These are phyloP conservation scores for Cacoxenus indagator DNA, from an alignment of 2,888 invertebrate genomes.

Conservation along the genomic window DNA sequence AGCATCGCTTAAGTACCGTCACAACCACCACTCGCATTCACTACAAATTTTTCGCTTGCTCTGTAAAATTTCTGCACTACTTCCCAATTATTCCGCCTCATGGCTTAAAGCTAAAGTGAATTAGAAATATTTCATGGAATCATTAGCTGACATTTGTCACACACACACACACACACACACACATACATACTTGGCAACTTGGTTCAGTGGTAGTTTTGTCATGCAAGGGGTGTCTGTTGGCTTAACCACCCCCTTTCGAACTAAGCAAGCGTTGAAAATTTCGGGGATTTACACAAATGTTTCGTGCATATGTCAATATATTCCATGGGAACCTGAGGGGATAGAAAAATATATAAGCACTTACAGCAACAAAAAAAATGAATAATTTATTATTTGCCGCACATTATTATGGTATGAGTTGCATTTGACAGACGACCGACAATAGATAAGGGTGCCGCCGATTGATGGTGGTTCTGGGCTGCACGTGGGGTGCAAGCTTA, in stretches of 20 bases:
- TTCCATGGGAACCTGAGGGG: background rate
- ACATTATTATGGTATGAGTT: background rate
- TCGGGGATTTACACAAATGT: constrained; percentile 8
- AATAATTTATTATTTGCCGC: constrained; percentile 17
- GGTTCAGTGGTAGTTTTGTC: background rate
- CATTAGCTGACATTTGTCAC: background rate
- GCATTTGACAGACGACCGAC: background rate
- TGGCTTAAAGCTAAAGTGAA: background rate
- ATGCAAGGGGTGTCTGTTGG: background rate
- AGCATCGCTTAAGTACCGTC: too few relatives aligned
- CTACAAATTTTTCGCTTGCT: background rate
- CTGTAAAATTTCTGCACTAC: background rate
- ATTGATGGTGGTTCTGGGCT: background rate
- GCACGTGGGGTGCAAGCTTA: background rate
- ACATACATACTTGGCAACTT: background rate
- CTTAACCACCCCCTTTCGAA: background rate
- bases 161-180: background rate
- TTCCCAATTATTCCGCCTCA: background rate
- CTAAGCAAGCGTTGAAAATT: background rate
- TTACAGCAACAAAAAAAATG: background rate
- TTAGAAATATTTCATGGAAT: constrained; percentile 1
- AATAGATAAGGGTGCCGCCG: background rate
- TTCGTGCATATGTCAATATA: constrained; percentile 6
- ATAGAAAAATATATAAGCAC: background rate
- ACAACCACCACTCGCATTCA: background rate